Conservation (phyloP, 2,113 vertebrate genomes). For the Mesocricetus auratus region DNA sequence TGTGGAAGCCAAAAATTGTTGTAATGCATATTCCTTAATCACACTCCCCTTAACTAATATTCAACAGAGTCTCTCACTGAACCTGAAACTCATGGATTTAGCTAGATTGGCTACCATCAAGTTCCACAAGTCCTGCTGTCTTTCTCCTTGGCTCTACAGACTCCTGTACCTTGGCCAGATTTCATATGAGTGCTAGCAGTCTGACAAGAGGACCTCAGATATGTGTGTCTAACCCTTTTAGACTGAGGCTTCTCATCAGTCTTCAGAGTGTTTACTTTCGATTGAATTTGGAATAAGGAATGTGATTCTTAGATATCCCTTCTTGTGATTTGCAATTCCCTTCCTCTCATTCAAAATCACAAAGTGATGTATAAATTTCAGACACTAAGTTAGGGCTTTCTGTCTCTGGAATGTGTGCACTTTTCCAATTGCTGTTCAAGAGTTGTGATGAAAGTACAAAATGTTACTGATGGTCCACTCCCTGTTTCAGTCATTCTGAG, state of each 20-base stretch:
- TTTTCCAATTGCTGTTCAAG: neutral
- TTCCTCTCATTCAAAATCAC: neutral
- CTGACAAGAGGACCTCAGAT: neutral
- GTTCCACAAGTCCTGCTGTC: neutral
- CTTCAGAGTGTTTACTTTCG: neutral
- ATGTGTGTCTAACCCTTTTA: neutral
- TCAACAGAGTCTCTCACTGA: neutral
- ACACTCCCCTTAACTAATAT: neutral
- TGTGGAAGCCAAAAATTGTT: neutral
- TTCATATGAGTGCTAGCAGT: neutral
- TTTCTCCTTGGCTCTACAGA: neutral
- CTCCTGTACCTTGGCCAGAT: accelerated
- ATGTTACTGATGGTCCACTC: neutral
- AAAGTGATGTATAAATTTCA: neutral
- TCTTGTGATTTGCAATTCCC: neutral
- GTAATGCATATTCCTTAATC: neutral
- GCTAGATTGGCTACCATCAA: neutral
- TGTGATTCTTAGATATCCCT: neutral
- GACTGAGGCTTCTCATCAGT: neutral
- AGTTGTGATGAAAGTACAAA: neutral
- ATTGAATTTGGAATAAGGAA: neutral
- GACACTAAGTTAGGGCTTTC: neutral
- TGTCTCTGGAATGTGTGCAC: neutral
- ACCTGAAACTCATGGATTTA: neutral
- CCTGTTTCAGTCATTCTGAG: neutral